Percentiles rank a stretch among this genome's conserved stretches.
phyloP scores from a whole-genome alignment of 2,113 vertebrate species.

The Centrocercus urophasianus region DNA sequence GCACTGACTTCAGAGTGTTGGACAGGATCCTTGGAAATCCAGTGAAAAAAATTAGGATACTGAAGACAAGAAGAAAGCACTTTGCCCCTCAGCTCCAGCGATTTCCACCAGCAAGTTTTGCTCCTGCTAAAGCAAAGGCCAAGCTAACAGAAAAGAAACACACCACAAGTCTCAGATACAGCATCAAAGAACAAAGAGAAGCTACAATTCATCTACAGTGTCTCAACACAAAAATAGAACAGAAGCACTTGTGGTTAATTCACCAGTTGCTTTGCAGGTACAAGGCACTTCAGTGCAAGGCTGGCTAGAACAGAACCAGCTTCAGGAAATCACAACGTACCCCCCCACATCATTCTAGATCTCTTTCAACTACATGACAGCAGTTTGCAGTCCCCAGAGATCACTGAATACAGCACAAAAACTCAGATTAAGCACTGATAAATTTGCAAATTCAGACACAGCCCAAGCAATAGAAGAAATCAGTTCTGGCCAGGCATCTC shows the following conservation, averaged over 20 bases:
- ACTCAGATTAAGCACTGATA: not conserved
- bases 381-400: not conserved
- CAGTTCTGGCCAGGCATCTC: not conserved
- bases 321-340: conserved; percentile 19
- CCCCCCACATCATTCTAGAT: not conserved
- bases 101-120: not conserved
- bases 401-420: not conserved
- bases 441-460: not conserved
- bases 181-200: not conserved
- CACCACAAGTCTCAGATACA: not conserved
- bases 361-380: not conserved
- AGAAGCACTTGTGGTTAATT: conserved; percentile 50
- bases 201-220: not conserved
- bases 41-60: accelerated
- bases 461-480: not conserved
- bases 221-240: conserved; percentile 6
- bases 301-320: conserved; percentile 2
- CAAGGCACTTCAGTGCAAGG: not conserved
- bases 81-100: not conserved
- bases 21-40: not conserved
- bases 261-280: conserved; percentile 25
- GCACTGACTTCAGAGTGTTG: not conserved
- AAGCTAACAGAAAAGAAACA: not conserved
- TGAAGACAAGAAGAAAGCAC: not conserved
- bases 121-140: not conserved